Evolutionary conservation across 2,797 vertebrate genomes (phyloP).

Genomic region (Percopsis omiscomaycus): DNA sequence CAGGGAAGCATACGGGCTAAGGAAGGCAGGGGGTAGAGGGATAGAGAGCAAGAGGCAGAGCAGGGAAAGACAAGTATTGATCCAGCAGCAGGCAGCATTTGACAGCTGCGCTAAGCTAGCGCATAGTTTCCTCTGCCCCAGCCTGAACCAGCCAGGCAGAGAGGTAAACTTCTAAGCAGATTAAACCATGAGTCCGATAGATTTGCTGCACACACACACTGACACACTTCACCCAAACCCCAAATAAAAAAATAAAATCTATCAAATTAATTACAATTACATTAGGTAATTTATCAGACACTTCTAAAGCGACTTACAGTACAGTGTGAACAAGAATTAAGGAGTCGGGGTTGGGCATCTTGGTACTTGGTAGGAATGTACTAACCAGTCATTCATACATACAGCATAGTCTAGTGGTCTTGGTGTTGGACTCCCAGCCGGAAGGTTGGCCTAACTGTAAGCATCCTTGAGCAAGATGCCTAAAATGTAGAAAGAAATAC

Average conservation of each 20-base stretch:
- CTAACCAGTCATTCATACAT: too few species aligned
- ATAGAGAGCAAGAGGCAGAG: conserved; percentile 16
- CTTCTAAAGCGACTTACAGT: too few species aligned
- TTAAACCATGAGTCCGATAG: conserved; percentile 60
- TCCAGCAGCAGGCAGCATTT: conserved; percentile 57
- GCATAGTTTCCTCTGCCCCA: conserved; percentile 36
- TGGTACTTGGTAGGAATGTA: too few species aligned
- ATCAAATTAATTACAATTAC: too few species aligned
- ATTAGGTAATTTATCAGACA: too few species aligned
- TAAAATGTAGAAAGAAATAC: too few species aligned
- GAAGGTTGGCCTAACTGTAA: too few species aligned
- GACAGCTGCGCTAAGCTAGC: conserved; percentile 61
- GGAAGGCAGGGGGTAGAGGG: conserved; percentile 15
- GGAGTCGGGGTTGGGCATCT: too few species aligned
- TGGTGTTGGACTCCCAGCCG: too few species aligned
- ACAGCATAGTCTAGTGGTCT: too few species aligned
- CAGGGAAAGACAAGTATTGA: conserved; percentile 53
- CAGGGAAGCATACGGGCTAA: conserved; percentile 38
- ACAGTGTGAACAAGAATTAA: too few species aligned
- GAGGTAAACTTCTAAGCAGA: conserved; percentile 59
- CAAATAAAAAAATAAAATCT: not conserved
- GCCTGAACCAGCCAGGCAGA: conserved; percentile 37
- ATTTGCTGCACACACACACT: conserved; percentile 42
- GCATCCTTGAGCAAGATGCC: too few species aligned
- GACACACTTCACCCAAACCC: conserved; percentile 14